Evolutionary conservation across 2,888 invertebrate genomes (phyloP), one percentile per base, ranked within the genome.

Genomic region (Crematogaster levior): DNA sequence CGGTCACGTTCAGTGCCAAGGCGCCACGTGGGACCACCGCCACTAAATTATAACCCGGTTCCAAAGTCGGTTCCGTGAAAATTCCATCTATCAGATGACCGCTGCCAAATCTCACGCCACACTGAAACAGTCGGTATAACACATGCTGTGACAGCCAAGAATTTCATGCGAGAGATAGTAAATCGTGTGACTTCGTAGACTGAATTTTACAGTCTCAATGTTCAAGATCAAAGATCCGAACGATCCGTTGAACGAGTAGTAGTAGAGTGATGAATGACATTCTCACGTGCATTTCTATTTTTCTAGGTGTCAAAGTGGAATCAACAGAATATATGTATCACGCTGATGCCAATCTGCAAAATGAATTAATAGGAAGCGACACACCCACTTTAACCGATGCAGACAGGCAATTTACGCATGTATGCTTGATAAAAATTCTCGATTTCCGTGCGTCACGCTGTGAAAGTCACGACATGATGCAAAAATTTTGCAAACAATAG

Each of bases 1-100:
- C 98, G 34, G 98, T 97, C 92, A 98, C 96, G 92, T 98, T 97
- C 90, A 98, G 96, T 92, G 97, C 97, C 92, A 98, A 98, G 72
- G 98, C 98, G 18, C 98, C 98, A 74, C 96, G 95, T 0, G 98
- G 98, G 79, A 98, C 96, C 30, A 97, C 97, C 12, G 98, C 97
- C 79, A 98, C 97, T 91, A 97, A 96, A 74, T 98, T 97, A 95
- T 98, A 98, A 83, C 98, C 98, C 61, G 97, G 96, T 0, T 97
- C 97, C 86, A 98, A 95, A 73, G 97, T 97, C 73, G 97, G 97
- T 61, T 97, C 95, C 0, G 97, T 97, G 95, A 98, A 98, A 86
- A 98, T 96, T 0, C 98, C 98, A 18, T 98, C 97, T 82, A 98
- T 96, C 83, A 97, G 96, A 66, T 97, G 96, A 90, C 97, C 97